Percentiles rank a stretch among this genome's conserved stretches.
phyloP scores from a whole-genome alignment of 2,113 vertebrate genomes.

The Petromus typicus region DNA sequence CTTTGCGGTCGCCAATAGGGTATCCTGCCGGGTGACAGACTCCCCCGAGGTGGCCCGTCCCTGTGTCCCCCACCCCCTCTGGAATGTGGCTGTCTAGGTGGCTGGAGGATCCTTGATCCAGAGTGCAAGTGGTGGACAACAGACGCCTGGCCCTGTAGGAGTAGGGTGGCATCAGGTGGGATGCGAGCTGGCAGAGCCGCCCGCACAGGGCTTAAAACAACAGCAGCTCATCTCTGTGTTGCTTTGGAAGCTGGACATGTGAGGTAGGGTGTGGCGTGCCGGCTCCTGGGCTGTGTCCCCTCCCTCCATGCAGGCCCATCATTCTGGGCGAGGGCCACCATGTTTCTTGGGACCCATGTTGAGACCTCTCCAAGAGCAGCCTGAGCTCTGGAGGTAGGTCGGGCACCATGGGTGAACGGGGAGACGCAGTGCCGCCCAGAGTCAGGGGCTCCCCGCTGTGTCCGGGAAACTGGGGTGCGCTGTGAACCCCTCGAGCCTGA shows the following conservation, averaged over 20 bases:
- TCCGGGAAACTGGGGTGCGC: neutral
- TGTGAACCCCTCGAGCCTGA: neutral
- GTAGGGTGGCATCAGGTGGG: neutral
- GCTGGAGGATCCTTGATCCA: neutral
- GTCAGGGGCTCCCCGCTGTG: too few relatives aligned
- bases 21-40: fast-evolving
- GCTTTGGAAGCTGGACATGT: neutral
- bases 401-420: too few relatives aligned
- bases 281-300: neutral
- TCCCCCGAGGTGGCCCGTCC: fast-evolving
- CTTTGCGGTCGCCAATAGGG: neutral
- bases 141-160: too few relatives aligned
- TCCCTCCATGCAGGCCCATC: neutral
- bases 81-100: fast-evolving
- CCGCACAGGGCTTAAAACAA: neutral
- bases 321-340: neutral
- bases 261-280: neutral
- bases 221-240: neutral
- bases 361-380: too few relatives aligned
- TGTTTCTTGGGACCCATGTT: neutral
- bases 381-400: neutral
- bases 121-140: neutral
- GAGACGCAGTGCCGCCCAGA: neutral
- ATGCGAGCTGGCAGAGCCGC: neutral
- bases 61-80: too few relatives aligned